A percentile compares a stretch with the other conserved stretches of the same genome.
Evolutionary conservation across 2,888 invertebrate genomes (phyloP).

Genomic region (Chloromyia formosa): DNA sequence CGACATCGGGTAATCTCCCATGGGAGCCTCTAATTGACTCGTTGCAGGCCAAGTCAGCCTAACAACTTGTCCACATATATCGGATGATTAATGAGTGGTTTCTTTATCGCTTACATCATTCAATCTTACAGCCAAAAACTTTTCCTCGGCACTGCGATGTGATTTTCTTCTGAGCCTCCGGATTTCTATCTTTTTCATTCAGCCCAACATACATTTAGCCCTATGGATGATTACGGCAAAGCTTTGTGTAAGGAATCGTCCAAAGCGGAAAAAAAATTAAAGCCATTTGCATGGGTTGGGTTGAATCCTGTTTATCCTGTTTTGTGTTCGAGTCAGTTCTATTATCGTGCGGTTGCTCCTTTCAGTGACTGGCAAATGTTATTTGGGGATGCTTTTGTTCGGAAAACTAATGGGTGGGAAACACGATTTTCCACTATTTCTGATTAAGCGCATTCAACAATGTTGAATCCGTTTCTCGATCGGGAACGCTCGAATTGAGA

Average conservation of each 20-base stretch:
- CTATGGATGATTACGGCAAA: background rate
- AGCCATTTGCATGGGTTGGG: slow-evolving; percentile 31
- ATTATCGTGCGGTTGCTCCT: slow-evolving; percentile 7
- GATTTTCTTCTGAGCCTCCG: slow-evolving; percentile 23
- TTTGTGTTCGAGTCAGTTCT: slow-evolving; percentile 1
- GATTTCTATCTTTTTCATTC: background rate
- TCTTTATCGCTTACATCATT: slow-evolving; percentile 40
- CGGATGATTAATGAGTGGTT: slow-evolving; percentile 39
- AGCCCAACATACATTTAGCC: background rate
- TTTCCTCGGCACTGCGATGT: slow-evolving; percentile 21
- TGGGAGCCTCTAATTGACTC: slow-evolving; percentile 40
- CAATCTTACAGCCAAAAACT: slow-evolving; percentile 26
- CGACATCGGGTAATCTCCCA: background rate
- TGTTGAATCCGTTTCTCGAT: background rate
- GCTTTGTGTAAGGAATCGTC: background rate
- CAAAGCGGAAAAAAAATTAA: background rate
- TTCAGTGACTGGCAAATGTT: slow-evolving; percentile 34
- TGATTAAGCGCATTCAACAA: slow-evolving; percentile 6
- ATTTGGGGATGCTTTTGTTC: slow-evolving; percentile 19
- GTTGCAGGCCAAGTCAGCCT: slow-evolving; percentile 15
- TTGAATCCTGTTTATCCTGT: slow-evolving; percentile 11
- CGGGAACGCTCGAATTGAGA: no score
- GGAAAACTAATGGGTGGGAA: slow-evolving; percentile 30
- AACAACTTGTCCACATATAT: slow-evolving; percentile 34
- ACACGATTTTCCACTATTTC: slow-evolving; percentile 16